Conservation (phyloP, 2,888 invertebrate genomes). For the Chrysolina oricalcia region DNA sequence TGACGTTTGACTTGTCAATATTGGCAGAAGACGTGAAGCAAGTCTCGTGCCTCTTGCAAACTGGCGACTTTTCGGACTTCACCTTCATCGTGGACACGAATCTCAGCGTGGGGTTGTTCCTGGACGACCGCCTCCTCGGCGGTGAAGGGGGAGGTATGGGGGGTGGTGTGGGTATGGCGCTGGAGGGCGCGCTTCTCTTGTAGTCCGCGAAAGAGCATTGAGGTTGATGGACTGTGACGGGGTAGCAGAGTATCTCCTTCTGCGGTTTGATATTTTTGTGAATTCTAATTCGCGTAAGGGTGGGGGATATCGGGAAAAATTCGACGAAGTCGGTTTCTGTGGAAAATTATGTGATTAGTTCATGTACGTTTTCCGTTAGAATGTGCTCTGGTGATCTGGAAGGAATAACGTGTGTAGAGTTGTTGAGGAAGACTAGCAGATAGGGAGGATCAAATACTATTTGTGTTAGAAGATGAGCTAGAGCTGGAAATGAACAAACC, state of each 20-base stretch:
- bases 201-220: conserved; percentile 76
- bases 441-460: conserved; percentile 38
- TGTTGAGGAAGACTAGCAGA: conserved; percentile 27
- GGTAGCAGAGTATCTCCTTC: conserved; percentile 78
- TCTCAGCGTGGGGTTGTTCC: conserved; percentile 80
- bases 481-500: conserved; percentile 36
- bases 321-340: conserved; percentile 86
- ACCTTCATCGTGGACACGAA: conserved; percentile 76
- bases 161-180: conserved; percentile 67
- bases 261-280: conserved; percentile 75
- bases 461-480: conserved; percentile 17
- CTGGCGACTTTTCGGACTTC: conserved; percentile 62
- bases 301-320: conserved; percentile 87
- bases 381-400: conserved; percentile 51
- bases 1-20: conserved; percentile 74
- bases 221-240: conserved; percentile 71
- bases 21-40: conserved; percentile 70
- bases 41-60: conserved; percentile 72
- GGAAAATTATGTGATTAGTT: conserved; percentile 51
- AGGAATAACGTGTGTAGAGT: conserved; percentile 33
- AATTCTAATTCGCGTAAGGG: conserved; percentile 85
- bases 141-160: conserved; percentile 79
- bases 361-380: conserved; percentile 26
- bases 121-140: conserved; percentile 84
- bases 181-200: conserved; percentile 77